Evolutionary conservation across 2,113 vertebrate genomes (phyloP).

Genomic region (Craseonycteris thonglongyai): DNA sequence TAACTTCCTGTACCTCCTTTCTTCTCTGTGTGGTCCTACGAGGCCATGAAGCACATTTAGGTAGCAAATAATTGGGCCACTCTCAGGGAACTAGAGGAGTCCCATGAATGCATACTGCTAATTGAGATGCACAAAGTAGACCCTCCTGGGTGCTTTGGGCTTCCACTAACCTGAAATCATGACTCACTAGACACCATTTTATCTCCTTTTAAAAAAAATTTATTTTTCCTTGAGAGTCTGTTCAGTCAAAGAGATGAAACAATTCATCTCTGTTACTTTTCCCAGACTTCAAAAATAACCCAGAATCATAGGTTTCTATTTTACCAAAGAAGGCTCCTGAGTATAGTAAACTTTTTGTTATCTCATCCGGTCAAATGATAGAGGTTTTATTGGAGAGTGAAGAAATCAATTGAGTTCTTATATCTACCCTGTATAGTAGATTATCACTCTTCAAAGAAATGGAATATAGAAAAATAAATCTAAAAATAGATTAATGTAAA

Average conservation of each 20-base stretch:
- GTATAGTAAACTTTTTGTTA: background rate
- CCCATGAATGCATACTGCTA: background rate
- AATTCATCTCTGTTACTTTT: conserved; percentile 46
- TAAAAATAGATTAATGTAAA: conserved; percentile 24
- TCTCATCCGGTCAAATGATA: conserved; percentile 17
- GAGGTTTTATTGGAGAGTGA: background rate
- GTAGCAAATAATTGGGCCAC: background rate
- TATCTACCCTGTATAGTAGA: background rate
- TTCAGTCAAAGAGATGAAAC: conserved; percentile 27
- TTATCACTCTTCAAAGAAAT: background rate
- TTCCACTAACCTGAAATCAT: background rate
- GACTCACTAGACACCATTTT: conserved; percentile 20
- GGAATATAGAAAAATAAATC: background rate
- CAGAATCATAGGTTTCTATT: conserved; percentile 21
- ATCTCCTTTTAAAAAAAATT: conserved; percentile 44
- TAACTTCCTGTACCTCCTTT: background rate
- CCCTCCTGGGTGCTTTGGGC: background rate
- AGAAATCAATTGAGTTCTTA: background rate
- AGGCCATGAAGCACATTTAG: background rate
- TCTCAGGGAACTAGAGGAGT: background rate
- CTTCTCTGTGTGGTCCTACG: background rate
- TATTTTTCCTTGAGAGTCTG: conserved; percentile 6
- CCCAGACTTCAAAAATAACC: conserved; percentile 29
- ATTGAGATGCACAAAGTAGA: background rate
- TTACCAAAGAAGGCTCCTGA: conserved; percentile 1